Percentiles rank a stretch among this genome's conserved stretches.
Evolutionary conservation across 2,797 vertebrate genomes (phyloP).

Genomic region (Natrix natrix): DNA sequence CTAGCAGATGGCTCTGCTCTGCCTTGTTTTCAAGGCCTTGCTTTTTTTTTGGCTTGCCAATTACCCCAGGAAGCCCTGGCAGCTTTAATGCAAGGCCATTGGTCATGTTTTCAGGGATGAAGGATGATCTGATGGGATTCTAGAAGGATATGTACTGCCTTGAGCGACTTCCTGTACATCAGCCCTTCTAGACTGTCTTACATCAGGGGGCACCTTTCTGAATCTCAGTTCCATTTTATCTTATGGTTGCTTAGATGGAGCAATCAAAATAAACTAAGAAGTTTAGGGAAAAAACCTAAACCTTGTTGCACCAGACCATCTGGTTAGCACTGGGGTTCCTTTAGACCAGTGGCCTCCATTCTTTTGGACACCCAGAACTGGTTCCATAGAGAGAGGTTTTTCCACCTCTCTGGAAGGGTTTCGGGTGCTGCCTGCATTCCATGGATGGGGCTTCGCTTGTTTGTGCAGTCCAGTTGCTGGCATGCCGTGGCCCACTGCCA

Average conservation of each 20-base stretch:
- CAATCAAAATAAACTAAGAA: not conserved
- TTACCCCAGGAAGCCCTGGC: not conserved
- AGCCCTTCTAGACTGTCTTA: not conserved
- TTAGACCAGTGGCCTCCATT: not conserved
- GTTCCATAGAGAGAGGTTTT: no score
- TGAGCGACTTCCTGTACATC: not conserved
- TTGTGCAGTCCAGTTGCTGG: no score
- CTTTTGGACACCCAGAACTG: no score
- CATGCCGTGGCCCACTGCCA: no score
- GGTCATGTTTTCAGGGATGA: not conserved
- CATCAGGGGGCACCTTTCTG: not conserved
- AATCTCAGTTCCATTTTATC: not conserved
- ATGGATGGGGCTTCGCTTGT: no score
- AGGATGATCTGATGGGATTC: not conserved
- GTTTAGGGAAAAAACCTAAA: not conserved
- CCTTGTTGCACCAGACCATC: not conserved
- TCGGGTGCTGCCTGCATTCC: no score
- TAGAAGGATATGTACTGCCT: not conserved
- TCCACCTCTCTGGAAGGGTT: no score
- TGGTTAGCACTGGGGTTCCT: not conserved
- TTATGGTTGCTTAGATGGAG: not conserved
- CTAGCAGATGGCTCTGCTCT: constrained; percentile 21
- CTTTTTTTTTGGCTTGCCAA: not conserved
- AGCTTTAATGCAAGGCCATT: not conserved
- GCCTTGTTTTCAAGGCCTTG: not conserved